phyloP scores from a whole-genome alignment of 2,888 invertebrate species.

The Eudemis profundana region DNA sequence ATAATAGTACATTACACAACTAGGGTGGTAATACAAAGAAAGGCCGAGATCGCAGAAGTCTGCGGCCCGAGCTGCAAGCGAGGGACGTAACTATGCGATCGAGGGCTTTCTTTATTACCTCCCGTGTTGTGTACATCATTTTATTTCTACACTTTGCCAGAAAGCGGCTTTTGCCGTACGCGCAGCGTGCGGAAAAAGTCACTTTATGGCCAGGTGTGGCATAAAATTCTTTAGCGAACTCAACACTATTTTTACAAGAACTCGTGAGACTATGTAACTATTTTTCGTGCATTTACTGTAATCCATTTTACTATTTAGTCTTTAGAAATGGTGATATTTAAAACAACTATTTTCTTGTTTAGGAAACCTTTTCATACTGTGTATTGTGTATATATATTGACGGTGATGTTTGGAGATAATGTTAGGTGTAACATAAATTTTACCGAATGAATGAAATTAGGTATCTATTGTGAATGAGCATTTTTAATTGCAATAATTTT shows the following conservation, averaged over 20 bases:
- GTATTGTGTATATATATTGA: constrained; percentile 65
- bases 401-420: constrained; percentile 74
- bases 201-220: too few relatives aligned
- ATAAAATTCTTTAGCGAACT: constrained; percentile 62
- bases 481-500: constrained; percentile 55
- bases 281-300: constrained; percentile 85
- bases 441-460: constrained; percentile 51
- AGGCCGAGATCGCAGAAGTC: too few relatives aligned
- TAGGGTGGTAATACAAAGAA: too few relatives aligned
- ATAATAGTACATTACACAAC: too few relatives aligned
- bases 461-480: constrained; percentile 49
- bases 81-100: too few relatives aligned
- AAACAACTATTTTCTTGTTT: constrained; percentile 57
- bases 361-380: constrained; percentile 70
- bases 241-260: constrained; percentile 71
- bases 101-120: too few relatives aligned
- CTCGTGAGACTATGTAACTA: constrained; percentile 79
- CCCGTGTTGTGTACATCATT: too few relatives aligned
- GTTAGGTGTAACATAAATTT: constrained; percentile 61
- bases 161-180: too few relatives aligned
- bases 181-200: too few relatives aligned
- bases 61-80: too few relatives aligned
- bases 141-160: too few relatives aligned
- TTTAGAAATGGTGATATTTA: constrained; percentile 80
- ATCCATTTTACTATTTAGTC: constrained; percentile 78